These are phyloP conservation scores for Ecliptopera silaceata DNA, from an alignment of 2,888 invertebrate species.

Conservation along the genomic window DNA sequence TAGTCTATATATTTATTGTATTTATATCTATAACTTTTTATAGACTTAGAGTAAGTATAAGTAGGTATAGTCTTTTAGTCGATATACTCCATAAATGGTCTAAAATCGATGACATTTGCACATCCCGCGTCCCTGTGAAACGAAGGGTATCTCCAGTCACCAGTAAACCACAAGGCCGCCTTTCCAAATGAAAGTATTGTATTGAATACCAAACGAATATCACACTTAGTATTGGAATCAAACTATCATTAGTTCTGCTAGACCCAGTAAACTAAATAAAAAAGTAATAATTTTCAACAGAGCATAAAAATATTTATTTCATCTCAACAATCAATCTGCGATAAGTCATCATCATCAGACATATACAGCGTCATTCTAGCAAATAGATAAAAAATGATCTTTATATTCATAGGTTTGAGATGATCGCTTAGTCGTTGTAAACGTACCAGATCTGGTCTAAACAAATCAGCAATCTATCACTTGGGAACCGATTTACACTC, in stretches of 20 bases:
- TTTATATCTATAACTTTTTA: no score
- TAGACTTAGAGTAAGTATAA: no score
- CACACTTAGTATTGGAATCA: neutral
- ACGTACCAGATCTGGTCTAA: no score
- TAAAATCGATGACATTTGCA: slow-evolving; percentile 4
- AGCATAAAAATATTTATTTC: no score
- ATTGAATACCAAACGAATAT: neutral
- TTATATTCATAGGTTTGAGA: no score
- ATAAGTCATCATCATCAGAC: no score
- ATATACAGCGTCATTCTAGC: no score
- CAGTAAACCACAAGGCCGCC: slow-evolving; percentile 22
- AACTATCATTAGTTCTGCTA: neutral
- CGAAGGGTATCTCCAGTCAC: slow-evolving; percentile 15
- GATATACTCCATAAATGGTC: neutral
- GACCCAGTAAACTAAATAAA: neutral
- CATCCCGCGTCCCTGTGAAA: slow-evolving; percentile 11
- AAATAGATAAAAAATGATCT: no score
- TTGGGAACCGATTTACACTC: neutral
- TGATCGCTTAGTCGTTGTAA: no score
- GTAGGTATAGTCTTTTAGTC: neutral
- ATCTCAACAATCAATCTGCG: no score
- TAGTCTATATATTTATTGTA: no score
- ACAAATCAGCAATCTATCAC: neutral
- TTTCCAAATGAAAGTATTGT: slow-evolving; percentile 22
- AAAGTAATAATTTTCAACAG: no score